Percentiles rank a stretch among this genome's conserved stretches.
Conservation (phyloP, 2,113 vertebrate species). For the Promerops cafer region DNA sequence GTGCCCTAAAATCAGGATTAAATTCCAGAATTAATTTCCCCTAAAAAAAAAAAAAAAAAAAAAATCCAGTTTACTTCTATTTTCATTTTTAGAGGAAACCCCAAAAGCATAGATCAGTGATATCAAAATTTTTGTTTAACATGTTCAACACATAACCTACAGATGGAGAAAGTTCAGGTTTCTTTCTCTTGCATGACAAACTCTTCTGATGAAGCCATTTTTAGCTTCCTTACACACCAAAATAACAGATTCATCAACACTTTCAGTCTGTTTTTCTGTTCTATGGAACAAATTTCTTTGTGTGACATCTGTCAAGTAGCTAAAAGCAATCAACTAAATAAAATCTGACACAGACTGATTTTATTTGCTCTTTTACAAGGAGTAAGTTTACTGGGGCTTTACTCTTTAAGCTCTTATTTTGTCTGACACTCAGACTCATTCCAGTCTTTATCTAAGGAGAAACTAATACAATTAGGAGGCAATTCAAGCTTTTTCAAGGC, state of each 20-base stretch:
- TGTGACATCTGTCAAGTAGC: neutral
- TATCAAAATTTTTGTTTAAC: neutral
- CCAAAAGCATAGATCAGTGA: neutral
- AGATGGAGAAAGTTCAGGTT: neutral
- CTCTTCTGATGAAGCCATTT: neutral
- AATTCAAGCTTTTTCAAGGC: neutral
- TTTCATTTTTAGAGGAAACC: neutral
- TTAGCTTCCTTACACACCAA: neutral
- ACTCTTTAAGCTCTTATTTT: neutral
- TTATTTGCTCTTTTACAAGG: neutral
- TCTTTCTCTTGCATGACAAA: neutral
- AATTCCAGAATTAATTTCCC: neutral
- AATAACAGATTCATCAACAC: neutral
- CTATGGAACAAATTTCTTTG: neutral
- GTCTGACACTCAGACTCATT: neutral
- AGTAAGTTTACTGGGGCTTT: neutral
- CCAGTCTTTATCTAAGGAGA: neutral
- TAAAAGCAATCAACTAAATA: neutral
- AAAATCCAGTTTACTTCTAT: neutral
- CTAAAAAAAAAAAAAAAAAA: neutral
- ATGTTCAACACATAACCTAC: neutral
- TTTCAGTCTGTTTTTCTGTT: neutral
- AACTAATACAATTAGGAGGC: neutral
- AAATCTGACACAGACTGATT: neutral
- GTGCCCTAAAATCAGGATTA: neutral